phyloP scores from a whole-genome alignment of 2,113 vertebrate genomes.

The Physeter macrocephalus region DNA sequence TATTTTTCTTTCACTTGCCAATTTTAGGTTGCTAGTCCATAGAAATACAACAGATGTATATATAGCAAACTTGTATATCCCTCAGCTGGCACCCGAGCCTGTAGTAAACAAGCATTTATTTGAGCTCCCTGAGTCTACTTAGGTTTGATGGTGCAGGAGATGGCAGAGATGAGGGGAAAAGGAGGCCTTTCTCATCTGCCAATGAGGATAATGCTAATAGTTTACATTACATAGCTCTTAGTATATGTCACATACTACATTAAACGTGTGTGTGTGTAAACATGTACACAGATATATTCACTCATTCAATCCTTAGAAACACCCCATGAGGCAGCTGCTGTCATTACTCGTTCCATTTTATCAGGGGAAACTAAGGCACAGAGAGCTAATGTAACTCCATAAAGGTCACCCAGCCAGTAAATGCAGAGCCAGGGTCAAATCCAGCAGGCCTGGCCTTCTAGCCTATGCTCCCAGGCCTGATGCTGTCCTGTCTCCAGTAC shows the following conservation, averaged over 20 bases:
- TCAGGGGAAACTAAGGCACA: background rate
- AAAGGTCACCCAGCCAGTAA: background rate
- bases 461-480: background rate
- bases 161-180: background rate
- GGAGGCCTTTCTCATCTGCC: background rate
- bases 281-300: background rate
- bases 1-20: background rate
- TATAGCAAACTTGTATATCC: background rate
- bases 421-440: background rate
- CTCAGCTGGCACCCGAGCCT: background rate
- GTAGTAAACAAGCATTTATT: background rate
- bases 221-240: rapidly evolving
- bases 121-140: background rate
- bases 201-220: rapidly evolving
- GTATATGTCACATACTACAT: background rate
- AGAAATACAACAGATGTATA: background rate
- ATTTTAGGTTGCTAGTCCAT: background rate
- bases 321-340: background rate
- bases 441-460: background rate
- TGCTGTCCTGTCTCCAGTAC: background rate
- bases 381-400: background rate
- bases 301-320: background rate
- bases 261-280: background rate
- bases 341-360: background rate
- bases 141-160: background rate